These are phyloP conservation scores for Charadrius vociferus DNA, from an alignment of 2,113 vertebrate species.

Conservation along the genomic window DNA sequence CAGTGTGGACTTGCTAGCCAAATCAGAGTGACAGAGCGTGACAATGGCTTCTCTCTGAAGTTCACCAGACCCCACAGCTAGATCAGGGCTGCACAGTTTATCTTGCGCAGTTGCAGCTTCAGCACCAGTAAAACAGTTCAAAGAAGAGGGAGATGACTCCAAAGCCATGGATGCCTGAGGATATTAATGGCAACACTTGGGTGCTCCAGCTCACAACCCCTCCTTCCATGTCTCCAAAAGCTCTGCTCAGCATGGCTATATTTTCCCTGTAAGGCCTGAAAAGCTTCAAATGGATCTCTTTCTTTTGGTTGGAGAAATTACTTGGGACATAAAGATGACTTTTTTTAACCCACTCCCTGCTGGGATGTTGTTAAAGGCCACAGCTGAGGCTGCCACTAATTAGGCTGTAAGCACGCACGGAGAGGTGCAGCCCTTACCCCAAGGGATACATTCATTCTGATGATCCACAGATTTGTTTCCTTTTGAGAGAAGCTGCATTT, in stretches of 20 bases:
- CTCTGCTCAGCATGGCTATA: rapidly evolving
- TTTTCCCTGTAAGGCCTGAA: background rate
- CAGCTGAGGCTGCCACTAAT: background rate
- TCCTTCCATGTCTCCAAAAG: background rate
- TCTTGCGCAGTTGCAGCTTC: background rate
- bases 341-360: background rate
- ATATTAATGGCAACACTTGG: background rate
- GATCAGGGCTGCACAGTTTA: background rate
- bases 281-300: background rate
- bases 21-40: background rate
- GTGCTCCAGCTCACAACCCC: background rate
- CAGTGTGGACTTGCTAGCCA: background rate
- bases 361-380: background rate
- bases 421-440: background rate
- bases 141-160: background rate
- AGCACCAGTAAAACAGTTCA: background rate
- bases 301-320: background rate
- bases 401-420: background rate
- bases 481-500: background rate
- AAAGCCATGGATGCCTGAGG: background rate
- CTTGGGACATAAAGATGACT: background rate
- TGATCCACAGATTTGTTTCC: background rate
- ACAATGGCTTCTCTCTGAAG: slow-evolving; percentile 16
- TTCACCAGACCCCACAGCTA: background rate
- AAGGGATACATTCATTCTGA: background rate